These are phyloP conservation scores for Numenius phaeopus DNA, from an alignment of 2,797 vertebrate genomes.

Conservation along the genomic window DNA sequence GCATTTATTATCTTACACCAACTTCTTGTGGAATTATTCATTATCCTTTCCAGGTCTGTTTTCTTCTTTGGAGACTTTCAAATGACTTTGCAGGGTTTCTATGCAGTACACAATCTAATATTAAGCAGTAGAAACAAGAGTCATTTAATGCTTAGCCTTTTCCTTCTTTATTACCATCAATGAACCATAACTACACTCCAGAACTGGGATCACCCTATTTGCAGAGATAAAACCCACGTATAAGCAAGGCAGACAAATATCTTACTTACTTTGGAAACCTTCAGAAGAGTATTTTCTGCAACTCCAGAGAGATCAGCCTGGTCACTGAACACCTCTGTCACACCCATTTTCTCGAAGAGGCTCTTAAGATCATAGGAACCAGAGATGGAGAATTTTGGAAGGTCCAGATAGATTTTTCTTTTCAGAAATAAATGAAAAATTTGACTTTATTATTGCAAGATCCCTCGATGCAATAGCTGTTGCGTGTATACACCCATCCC, in stretches of 20 bases:
- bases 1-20: background rate
- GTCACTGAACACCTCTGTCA: conserved; percentile 52
- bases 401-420: conserved; percentile 65
- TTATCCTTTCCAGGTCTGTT: background rate
- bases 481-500: background rate
- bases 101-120: background rate
- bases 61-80: background rate
- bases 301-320: conserved; percentile 69
- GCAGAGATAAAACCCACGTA: background rate
- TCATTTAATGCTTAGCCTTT: background rate
- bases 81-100: background rate
- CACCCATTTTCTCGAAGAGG: conserved; percentile 63
- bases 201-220: background rate
- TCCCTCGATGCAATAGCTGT: background rate
- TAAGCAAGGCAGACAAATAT: background rate
- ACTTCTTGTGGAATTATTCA: background rate
- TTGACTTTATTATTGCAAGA: background rate
- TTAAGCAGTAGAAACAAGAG: background rate
- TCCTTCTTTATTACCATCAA: background rate
- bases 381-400: conserved; percentile 76
- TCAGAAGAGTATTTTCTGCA: background rate
- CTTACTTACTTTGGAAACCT: conserved; percentile 75
- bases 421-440: background rate
- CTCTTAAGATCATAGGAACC: conserved; percentile 54
- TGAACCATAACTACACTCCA: background rate